phyloP scores from a whole-genome alignment of 2,113 vertebrate genomes.

The Passerina amoena region DNA sequence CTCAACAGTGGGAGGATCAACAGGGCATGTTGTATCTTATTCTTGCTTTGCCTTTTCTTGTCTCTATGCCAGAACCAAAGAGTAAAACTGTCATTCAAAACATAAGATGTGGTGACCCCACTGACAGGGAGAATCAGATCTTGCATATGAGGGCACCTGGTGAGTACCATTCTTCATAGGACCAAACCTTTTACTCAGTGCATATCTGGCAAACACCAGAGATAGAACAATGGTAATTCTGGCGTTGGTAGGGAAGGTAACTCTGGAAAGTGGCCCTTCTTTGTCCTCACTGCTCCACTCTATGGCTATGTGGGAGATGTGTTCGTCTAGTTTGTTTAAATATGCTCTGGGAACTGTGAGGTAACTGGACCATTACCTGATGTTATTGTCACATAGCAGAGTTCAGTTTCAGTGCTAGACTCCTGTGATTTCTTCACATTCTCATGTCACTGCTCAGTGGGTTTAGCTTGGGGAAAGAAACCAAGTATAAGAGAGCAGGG shows the following conservation, averaged over 20 bases:
- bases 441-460: neutral
- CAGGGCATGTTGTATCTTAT: neutral
- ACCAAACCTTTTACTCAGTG: neutral
- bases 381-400: neutral
- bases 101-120: fast-evolving
- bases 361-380: neutral
- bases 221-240: neutral
- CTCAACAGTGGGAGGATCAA: neutral
- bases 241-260: neutral
- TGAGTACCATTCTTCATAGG: neutral
- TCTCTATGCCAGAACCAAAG: neutral
- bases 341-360: neutral
- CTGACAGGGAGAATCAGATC: neutral
- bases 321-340: neutral
- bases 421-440: neutral
- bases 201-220: neutral
- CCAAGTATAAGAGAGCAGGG: neutral
- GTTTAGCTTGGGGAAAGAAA: neutral
- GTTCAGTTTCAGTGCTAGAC: neutral
- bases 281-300: neutral
- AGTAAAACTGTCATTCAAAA: neutral
- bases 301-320: neutral
- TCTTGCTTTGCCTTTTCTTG: neutral
- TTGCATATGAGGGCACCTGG: neutral
- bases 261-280: neutral